Evolutionary conservation across 1,140 invertebrate genomes (phyloP).

Genomic region (Tenebrio molitor): DNA sequence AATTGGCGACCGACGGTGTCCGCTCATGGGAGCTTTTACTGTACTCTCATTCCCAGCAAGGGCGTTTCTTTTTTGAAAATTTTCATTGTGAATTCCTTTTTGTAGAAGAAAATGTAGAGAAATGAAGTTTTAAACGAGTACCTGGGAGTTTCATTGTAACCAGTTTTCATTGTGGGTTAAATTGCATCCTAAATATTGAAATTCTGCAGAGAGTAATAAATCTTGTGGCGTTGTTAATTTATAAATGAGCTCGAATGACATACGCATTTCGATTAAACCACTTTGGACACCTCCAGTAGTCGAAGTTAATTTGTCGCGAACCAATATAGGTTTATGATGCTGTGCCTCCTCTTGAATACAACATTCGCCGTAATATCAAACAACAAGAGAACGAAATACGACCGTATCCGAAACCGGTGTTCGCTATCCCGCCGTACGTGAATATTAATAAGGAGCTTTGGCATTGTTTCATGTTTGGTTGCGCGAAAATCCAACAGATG

Average conservation of each 20-base stretch:
- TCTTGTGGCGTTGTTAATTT: not conserved
- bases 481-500: slow-evolving; percentile 26
- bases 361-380: slow-evolving; percentile 4
- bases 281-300: not conserved
- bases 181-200: too few species aligned
- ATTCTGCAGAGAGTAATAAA: not conserved
- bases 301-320: slow-evolving; percentile 32
- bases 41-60: too few species aligned
- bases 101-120: too few species aligned
- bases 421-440: slow-evolving; percentile 22
- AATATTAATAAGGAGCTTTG: slow-evolving; percentile 38
- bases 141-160: too few species aligned
- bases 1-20: too few species aligned
- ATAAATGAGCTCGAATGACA: not conserved
- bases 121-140: too few species aligned
- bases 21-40: too few species aligned
- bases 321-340: slow-evolving; percentile 28
- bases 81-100: too few species aligned
- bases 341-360: slow-evolving; percentile 12
- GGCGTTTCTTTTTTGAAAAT: too few species aligned
- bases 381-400: slow-evolving; percentile 37
- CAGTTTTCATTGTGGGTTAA: too few species aligned
- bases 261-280: not conserved
- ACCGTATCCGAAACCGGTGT: slow-evolving; percentile 33
- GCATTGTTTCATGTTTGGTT: slow-evolving; percentile 28